phyloP scores from a whole-genome alignment of 1,140 invertebrate species.

The Lordiphosa stackelbergi region DNA sequence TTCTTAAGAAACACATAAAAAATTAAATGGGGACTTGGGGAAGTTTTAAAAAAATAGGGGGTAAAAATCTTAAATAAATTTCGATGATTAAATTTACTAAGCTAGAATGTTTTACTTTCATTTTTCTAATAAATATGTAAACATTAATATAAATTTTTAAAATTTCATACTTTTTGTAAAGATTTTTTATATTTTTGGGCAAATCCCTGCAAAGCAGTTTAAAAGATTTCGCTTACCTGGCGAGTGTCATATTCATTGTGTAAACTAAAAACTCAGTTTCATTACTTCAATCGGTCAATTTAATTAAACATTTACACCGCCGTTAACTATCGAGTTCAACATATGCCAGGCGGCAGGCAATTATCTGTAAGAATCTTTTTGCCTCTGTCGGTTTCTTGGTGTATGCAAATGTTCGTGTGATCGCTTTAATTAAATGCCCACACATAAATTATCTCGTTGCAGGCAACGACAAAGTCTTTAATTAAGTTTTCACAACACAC shows the following conservation, averaged over 20 bases:
- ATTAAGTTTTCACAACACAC: slow-evolving; percentile 47
- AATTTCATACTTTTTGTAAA: too few species aligned
- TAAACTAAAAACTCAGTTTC: neutral
- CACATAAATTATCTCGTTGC: slow-evolving; percentile 61
- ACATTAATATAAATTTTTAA: too few species aligned
- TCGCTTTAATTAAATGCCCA: slow-evolving; percentile 69
- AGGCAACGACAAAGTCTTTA: slow-evolving; percentile 55
- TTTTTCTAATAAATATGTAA: too few species aligned
- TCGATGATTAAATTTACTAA: too few species aligned
- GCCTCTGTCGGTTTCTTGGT: slow-evolving; percentile 13
- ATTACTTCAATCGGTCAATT: slow-evolving; percentile 41
- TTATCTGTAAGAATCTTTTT: slow-evolving; percentile 35
- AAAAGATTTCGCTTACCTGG: slow-evolving; percentile 36
- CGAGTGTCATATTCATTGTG: neutral
- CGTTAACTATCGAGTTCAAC: slow-evolving; percentile 25
- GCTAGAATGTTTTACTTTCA: too few species aligned
- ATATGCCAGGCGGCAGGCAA: slow-evolving; percentile 48
- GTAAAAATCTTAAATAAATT: too few species aligned
- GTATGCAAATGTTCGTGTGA: slow-evolving; percentile 66
- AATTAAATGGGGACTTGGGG: too few species aligned
- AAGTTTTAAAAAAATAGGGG: too few species aligned
- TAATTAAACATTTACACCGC: slow-evolving; percentile 48
- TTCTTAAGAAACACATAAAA: too few species aligned
- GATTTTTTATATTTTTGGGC: too few species aligned
- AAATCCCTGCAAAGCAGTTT: neutral